A percentile compares a stretch with the other conserved stretches of the same genome.
Evolutionary conservation across 2,888 invertebrate genomes (phyloP).

Genomic region (Icerya purchasi): DNA sequence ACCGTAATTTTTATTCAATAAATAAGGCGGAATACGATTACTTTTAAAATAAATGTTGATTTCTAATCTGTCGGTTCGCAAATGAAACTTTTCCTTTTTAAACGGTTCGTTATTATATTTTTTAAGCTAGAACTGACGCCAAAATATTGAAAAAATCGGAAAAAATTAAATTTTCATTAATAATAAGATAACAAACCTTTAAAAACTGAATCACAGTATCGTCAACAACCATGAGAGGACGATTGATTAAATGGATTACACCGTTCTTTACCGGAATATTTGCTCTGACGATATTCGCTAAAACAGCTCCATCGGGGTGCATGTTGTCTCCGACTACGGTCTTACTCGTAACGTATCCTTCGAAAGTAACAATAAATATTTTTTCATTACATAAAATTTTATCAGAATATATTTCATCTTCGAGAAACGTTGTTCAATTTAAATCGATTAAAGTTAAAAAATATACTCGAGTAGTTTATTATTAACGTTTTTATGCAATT

Average conservation of each 20-base stretch:
- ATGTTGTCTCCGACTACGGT: conserved; percentile 54
- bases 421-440: background rate
- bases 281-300: conserved; percentile 67
- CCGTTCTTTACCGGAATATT: conserved; percentile 85
- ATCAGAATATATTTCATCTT: no score
- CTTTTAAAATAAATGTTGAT: no score
- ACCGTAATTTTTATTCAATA: no score
- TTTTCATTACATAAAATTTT: no score
- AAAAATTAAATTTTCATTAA: background rate
- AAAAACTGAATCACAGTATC: conserved; percentile 67
- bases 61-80: no score
- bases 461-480: background rate
- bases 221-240: conserved; percentile 77
- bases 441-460: background rate
- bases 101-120: no score
- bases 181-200: conserved; percentile 38
- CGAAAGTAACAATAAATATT: conserved; percentile 18
- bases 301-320: conserved; percentile 60
- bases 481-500: background rate
- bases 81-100: no score
- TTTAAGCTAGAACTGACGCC: no score
- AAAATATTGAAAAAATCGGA: no score
- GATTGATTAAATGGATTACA: conserved; percentile 76
- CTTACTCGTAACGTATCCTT: conserved; percentile 70
- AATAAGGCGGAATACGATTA: no score